phyloP scores from a whole-genome alignment of 2,888 invertebrate genomes.

The Micoletzkya japonica region DNA sequence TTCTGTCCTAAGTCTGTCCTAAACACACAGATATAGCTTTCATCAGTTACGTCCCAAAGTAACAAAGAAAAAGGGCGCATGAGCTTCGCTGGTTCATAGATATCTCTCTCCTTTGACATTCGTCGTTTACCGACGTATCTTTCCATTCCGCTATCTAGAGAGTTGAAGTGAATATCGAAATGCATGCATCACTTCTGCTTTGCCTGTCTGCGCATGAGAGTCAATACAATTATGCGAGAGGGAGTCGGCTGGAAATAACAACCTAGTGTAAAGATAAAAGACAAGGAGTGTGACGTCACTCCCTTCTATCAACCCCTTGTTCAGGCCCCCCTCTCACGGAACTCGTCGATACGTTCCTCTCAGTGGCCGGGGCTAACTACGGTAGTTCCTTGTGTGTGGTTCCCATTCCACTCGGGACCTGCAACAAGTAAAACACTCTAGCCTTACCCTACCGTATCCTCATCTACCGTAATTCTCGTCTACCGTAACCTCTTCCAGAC shows the following conservation, averaged over 20 bases:
- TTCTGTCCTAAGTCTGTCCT: too few relatives aligned
- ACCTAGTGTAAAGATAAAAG: not conserved
- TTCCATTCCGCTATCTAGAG: too few relatives aligned
- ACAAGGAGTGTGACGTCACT: not conserved
- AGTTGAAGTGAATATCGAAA: too few relatives aligned
- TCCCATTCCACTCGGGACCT: slow-evolving; percentile 61
- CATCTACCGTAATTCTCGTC: not conserved
- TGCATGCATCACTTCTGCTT: not conserved
- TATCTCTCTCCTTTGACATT: too few relatives aligned
- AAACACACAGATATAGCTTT: too few relatives aligned
- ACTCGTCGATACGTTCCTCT: slow-evolving; percentile 59
- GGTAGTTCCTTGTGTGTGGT: slow-evolving; percentile 58
- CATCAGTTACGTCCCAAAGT: too few relatives aligned
- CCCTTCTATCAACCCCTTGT: not conserved
- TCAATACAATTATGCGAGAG: too few relatives aligned
- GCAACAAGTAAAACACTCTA: slow-evolving; percentile 39
- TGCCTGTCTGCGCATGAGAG: too few relatives aligned
- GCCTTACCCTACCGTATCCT: not conserved
- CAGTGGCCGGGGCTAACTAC: slow-evolving; percentile 62
- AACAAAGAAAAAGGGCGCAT: not conserved
- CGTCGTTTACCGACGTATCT: too few relatives aligned
- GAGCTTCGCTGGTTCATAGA: not conserved
- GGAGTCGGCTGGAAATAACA: too few relatives aligned
- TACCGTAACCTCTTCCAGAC: slow-evolving; percentile 31
- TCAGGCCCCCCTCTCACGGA: slow-evolving; percentile 58